Conservation (phyloP, 1,140 invertebrate species). For the Trichonephila clavipes region DNA sequence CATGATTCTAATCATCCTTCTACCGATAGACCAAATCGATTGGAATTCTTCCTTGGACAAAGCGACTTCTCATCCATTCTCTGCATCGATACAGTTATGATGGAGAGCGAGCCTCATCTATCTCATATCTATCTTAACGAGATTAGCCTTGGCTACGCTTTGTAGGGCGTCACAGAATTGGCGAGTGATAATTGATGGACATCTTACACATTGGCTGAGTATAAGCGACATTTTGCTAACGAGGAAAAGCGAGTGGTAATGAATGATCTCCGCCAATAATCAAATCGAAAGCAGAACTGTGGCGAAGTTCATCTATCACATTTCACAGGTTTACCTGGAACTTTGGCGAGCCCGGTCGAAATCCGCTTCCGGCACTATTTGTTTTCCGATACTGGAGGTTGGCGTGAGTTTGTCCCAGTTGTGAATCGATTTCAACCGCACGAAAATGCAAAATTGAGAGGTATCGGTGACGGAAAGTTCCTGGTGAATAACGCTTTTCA, state of each 20-base stretch:
- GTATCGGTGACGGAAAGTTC: neutral
- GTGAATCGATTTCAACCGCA: slow-evolving; percentile 31
- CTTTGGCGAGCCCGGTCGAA: neutral
- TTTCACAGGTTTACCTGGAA: neutral
- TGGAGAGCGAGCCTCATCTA: slow-evolving; percentile 1
- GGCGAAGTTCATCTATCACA: slow-evolving; percentile 47
- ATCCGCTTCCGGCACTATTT: slow-evolving; percentile 50
- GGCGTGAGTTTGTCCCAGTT: neutral
- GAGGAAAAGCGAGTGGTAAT: slow-evolving; percentile 48
- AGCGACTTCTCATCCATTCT: neutral
- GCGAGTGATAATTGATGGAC: slow-evolving; percentile 50
- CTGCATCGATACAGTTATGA: neutral
- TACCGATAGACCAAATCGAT: slow-evolving; percentile 11
- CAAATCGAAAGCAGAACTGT: slow-evolving; percentile 58
- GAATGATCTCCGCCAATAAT: slow-evolving; percentile 66
- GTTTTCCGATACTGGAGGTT: slow-evolving; percentile 52
- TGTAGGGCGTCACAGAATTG: neutral
- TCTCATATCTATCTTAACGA: slow-evolving; percentile 41
- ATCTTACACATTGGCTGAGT: slow-evolving; percentile 24
- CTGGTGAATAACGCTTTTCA: slow-evolving; percentile 31
- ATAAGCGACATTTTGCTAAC: slow-evolving; percentile 58
- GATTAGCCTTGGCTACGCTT: neutral
- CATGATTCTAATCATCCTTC: slow-evolving; percentile 20
- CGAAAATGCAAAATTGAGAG: slow-evolving; percentile 56
- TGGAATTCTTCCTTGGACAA: slow-evolving; percentile 3